Evolutionary conservation across 1,140 invertebrate species (phyloP).

Genomic region (Aphidius gifuensis): DNA sequence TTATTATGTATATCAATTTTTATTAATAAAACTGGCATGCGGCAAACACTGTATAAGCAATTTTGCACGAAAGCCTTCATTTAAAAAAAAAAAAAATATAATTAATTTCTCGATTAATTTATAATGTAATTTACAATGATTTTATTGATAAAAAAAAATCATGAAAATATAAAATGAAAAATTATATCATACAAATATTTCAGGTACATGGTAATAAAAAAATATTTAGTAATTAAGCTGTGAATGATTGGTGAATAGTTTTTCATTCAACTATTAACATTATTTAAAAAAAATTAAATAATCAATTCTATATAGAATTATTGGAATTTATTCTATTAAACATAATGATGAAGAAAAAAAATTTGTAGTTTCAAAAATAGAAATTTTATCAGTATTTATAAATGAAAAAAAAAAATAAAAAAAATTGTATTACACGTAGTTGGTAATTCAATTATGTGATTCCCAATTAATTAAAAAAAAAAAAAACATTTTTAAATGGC

Average conservation of each 20-base stretch:
- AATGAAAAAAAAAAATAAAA: conserved; percentile 7
- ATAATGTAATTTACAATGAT: not conserved
- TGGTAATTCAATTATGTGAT: too few species aligned
- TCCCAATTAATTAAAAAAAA: too few species aligned
- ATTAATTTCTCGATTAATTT: conserved; percentile 27
- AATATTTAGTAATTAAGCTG: conserved; percentile 22
- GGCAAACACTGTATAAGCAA: conserved; percentile 26
- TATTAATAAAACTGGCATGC: conserved; percentile 1
- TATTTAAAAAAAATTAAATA: conserved; percentile 8
- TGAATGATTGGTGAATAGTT: conserved; percentile 16
- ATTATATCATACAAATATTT: conserved; percentile 26
- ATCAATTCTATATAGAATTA: conserved; percentile 19
- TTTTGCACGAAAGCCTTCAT: conserved; percentile 34
- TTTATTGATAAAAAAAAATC: conserved; percentile 8
- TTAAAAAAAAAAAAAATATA: not conserved
- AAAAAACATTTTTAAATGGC: not conserved
- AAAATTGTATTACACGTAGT: not conserved
- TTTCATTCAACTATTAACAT: conserved; percentile 23
- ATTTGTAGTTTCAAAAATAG: conserved; percentile 17
- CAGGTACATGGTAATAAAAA: conserved; percentile 24
- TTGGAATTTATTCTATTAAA: conserved; percentile 23
- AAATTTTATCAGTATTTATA: conserved; percentile 26
- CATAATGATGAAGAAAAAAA: conserved; percentile 2
- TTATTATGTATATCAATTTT: too few species aligned
- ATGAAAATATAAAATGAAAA: not conserved